Evolutionary conservation across 35 echinoderm and acorn worm genomes (phyloP).

Genomic region (Anneissia japonica): DNA sequence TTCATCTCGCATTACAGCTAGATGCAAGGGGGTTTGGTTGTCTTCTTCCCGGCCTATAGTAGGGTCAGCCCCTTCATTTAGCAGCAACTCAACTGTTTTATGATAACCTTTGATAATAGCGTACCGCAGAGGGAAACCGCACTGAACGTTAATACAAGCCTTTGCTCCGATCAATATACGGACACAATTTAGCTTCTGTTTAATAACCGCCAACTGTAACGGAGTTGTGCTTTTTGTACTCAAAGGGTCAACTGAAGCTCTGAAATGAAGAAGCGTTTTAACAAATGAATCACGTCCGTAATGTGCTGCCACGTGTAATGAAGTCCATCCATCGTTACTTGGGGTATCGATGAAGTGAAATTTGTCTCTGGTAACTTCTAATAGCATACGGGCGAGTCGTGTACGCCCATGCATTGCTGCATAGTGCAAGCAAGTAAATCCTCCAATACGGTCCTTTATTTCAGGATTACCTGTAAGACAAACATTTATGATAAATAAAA

Average conservation of each 20-base stretch:
- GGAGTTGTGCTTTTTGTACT: conserved; percentile 61
- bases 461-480: conserved; percentile 36
- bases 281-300: conserved; percentile 70
- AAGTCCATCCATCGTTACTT: conserved; percentile 57
- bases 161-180: conserved; percentile 39
- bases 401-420: conserved; percentile 81
- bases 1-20: conserved; percentile 56
- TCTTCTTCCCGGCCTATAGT: conserved; percentile 59
- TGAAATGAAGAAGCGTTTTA: conserved; percentile 31
- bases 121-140: conserved; percentile 55
- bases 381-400: conserved; percentile 48
- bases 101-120: conserved; percentile 57
- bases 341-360: conserved; percentile 43
- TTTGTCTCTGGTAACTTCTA: conserved; percentile 50
- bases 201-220: conserved; percentile 62
- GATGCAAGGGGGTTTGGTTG: conserved; percentile 54
- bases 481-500: not conserved
- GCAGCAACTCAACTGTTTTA: conserved; percentile 11
- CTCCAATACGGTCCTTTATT: conserved; percentile 47
- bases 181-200: conserved; percentile 45
- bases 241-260: conserved; percentile 31
- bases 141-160: conserved; percentile 55
- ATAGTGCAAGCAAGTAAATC: conserved; percentile 69
- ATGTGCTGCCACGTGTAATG: conserved; percentile 61
- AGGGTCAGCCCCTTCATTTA: conserved; percentile 36